phyloP scores from a whole-genome alignment of 1,140 invertebrate species.

The Drosophila oshimai region DNA sequence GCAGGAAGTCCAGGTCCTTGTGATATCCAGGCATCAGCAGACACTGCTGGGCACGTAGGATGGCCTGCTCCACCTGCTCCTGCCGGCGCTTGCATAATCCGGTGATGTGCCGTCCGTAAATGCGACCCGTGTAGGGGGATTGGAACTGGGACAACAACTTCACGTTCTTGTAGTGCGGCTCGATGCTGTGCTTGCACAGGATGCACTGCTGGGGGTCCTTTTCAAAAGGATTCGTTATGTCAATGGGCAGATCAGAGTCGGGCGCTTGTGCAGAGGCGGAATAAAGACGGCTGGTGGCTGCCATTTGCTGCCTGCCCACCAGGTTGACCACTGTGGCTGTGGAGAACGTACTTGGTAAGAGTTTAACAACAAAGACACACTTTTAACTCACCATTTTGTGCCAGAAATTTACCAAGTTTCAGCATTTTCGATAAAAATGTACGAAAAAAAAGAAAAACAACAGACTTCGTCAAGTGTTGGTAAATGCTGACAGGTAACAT shows the following conservation, averaged over 20 bases:
- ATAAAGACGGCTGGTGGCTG: conserved; percentile 18
- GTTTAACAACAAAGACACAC: not conserved
- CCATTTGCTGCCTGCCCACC: conserved; percentile 8
- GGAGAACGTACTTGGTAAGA: not conserved
- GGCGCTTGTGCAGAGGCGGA: conserved; percentile 5
- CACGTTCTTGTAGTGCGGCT: conserved; percentile 96
- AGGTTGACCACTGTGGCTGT: conserved; percentile 29
- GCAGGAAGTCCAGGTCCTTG: conserved; percentile 89
- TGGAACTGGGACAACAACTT: conserved; percentile 97
- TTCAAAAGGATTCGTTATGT: conserved; percentile 92
- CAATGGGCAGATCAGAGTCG: conserved; percentile 84
- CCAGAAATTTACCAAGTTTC: conserved; percentile 45
- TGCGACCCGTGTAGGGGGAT: conserved; percentile 94
- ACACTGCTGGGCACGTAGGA: conserved; percentile 88
- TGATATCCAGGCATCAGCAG: conserved; percentile 90
- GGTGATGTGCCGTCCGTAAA: conserved; percentile 96
- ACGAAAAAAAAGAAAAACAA: conserved; percentile 11
- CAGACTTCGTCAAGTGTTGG: not conserved
- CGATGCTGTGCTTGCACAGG: conserved; percentile 93
- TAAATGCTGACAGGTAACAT: not conserved
- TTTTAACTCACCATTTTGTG: conserved; percentile 40
- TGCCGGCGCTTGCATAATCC: conserved; percentile 91
- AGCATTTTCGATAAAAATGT: conserved; percentile 41
- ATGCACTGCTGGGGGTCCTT: conserved; percentile 90
- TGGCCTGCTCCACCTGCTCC: conserved; percentile 87